These are phyloP conservation scores for Lophotriccus pileatus DNA, from an alignment of 2,797 vertebrate genomes.

Conservation along the genomic window DNA sequence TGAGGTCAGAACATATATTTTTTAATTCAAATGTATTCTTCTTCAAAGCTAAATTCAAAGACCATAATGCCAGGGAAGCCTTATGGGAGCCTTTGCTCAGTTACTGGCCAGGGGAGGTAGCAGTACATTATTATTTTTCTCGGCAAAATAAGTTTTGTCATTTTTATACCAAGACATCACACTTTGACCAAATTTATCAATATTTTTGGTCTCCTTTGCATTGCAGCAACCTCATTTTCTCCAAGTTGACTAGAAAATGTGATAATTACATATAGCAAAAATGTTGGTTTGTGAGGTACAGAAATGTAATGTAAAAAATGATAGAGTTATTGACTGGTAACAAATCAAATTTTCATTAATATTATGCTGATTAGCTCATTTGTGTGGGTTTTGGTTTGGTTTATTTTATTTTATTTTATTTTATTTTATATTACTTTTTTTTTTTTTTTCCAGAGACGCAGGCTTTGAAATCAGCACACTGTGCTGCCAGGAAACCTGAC, in stretches of 20 bases:
- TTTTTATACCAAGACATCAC: neutral
- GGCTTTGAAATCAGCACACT: neutral
- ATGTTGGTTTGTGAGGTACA: neutral
- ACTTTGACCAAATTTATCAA: neutral
- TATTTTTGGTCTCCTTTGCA: neutral
- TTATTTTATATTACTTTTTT: neutral
- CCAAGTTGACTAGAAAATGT: neutral
- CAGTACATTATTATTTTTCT: neutral
- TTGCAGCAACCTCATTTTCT: neutral
- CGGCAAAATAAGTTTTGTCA: neutral
- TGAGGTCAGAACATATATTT: neutral
- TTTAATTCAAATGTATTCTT: neutral
- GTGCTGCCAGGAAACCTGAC: neutral
- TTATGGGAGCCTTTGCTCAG: neutral
- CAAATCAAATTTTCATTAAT: neutral
- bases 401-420: neutral
- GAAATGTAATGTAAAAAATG: neutral
- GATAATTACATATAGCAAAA: neutral
- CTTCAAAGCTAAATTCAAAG: neutral
- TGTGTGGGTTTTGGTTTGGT: neutral
- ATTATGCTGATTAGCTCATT: neutral
- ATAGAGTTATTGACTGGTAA: neutral
- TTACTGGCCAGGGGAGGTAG: neutral
- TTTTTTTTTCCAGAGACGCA: neutral
- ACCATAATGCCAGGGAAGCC: neutral